Evolutionary conservation across 2,113 vertebrate species (phyloP).

Genomic region (Pteropus alecto): DNA sequence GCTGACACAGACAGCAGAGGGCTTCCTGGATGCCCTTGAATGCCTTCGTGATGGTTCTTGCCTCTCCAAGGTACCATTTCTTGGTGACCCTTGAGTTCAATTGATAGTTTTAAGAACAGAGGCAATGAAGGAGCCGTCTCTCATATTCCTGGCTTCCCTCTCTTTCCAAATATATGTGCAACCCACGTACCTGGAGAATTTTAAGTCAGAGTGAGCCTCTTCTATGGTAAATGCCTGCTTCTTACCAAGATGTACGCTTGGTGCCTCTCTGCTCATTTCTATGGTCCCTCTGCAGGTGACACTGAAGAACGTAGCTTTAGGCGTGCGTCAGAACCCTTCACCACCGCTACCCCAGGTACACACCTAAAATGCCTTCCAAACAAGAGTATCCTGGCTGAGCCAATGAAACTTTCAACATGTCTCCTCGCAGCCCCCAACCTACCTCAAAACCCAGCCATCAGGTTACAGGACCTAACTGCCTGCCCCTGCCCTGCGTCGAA

Average conservation of each 20-base stretch:
- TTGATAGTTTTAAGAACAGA: not conserved
- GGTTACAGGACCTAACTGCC: not conserved
- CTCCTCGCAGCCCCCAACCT: not conserved
- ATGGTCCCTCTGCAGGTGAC: not conserved
- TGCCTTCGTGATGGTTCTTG: not conserved
- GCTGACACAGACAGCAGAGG: not conserved
- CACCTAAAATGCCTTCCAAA: not conserved
- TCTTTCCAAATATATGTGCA: not conserved
- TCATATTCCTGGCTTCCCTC: not conserved
- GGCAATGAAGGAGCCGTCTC: not conserved
- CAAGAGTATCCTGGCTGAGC: not conserved
- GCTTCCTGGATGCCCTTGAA: not conserved
- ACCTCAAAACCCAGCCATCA: not conserved
- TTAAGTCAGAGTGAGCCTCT: not conserved
- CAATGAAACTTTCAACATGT: not conserved
- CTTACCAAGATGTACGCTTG: not conserved
- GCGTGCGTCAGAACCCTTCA: not conserved
- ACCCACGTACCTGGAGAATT: not conserved
- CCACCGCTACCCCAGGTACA: fast-evolving
- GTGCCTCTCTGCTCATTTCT: not conserved
- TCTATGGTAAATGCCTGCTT: not conserved
- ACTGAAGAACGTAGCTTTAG: not conserved
- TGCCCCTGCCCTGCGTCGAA: fast-evolving
- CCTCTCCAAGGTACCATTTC: not conserved
- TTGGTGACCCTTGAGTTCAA: not conserved